These are phyloP conservation scores for Lasioglossum zephyrum DNA, from an alignment of 2,888 invertebrate genomes.

Conservation along the genomic window DNA sequence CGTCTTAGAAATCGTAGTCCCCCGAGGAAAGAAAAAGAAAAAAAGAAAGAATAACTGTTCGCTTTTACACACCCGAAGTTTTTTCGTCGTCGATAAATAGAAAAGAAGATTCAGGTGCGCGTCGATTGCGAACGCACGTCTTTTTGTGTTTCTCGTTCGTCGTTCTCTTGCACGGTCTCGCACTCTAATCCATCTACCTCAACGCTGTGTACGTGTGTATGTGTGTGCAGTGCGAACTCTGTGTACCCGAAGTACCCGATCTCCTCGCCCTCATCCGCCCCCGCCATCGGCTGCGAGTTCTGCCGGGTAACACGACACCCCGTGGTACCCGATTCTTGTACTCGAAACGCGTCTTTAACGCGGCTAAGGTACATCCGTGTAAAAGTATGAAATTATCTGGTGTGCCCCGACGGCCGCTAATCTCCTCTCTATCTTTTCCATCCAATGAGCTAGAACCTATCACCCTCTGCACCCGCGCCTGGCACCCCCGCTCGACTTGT, in stretches of 20 bases:
- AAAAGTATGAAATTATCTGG: slow-evolving; percentile 57
- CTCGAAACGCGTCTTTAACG: slow-evolving; percentile 39
- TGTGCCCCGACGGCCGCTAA: not conserved
- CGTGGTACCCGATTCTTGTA: slow-evolving; percentile 35
- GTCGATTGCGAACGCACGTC: slow-evolving; percentile 17
- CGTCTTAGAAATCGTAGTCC: slow-evolving; percentile 67
- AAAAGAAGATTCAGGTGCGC: slow-evolving; percentile 23
- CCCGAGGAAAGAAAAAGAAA: slow-evolving; percentile 48
- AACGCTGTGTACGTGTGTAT: not conserved
- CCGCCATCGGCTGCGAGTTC: not conserved
- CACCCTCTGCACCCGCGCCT: slow-evolving; percentile 4
- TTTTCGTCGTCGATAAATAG: not conserved
- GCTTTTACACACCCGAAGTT: slow-evolving; percentile 38
- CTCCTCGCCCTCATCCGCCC: not conserved
- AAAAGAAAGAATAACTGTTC: slow-evolving; percentile 34
- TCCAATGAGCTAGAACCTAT: slow-evolving; percentile 16
- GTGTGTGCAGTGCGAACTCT: not conserved
- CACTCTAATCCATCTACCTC: not conserved
- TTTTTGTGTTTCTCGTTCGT: slow-evolving; percentile 8
- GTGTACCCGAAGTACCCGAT: not conserved
- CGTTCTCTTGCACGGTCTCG: slow-evolving; percentile 40
- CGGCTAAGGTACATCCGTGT: slow-evolving; percentile 50
- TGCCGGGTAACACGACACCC: slow-evolving; percentile 5
- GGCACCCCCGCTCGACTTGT: slow-evolving; percentile 21
- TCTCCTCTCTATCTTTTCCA: not conserved